A percentile compares a stretch with the other conserved stretches of the same genome.
phyloP scores from a whole-genome alignment of 2,797 vertebrate species.

The Pangasius sanitwongsei region DNA sequence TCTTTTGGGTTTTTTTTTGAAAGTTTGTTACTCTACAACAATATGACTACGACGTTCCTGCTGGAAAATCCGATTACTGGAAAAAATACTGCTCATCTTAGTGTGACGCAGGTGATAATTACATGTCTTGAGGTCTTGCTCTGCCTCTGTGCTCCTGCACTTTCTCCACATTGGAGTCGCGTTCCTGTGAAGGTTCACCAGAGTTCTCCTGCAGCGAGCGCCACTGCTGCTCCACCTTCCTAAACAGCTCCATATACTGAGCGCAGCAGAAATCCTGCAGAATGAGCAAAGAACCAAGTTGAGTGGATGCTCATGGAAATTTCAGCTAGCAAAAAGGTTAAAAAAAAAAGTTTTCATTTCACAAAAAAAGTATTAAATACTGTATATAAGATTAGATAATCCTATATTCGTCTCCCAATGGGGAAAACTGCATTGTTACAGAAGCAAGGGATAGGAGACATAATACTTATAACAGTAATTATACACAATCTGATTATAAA shows the following conservation, averaged over 20 bases:
- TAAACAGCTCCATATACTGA: conserved; percentile 57
- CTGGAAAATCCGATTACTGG: neutral
- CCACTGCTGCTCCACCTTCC: conserved; percentile 57
- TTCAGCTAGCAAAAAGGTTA: too few species aligned
- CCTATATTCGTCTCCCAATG: too few species aligned
- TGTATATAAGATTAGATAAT: too few species aligned
- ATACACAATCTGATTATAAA: too few species aligned
- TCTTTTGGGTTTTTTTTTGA: neutral
- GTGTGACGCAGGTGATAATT: neutral
- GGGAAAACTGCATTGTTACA: too few species aligned
- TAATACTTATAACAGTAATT: too few species aligned
- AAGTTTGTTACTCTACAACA: neutral
- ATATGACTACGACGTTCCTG: neutral
- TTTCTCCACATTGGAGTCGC: neutral
- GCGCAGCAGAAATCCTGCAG: conserved; percentile 66
- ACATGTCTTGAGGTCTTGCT: neutral
- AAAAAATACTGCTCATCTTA: too few species aligned
- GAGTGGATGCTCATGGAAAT: neutral
- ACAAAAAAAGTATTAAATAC: too few species aligned
- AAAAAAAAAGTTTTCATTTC: too few species aligned
- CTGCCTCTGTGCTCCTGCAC: neutral
- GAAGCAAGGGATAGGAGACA: too few species aligned
- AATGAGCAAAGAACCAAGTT: neutral
- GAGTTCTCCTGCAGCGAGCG: conserved; percentile 32
- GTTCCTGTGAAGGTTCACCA: neutral